Conservation (phyloP, 2,797 vertebrate species). For the Tachyglossus aculeatus region DNA sequence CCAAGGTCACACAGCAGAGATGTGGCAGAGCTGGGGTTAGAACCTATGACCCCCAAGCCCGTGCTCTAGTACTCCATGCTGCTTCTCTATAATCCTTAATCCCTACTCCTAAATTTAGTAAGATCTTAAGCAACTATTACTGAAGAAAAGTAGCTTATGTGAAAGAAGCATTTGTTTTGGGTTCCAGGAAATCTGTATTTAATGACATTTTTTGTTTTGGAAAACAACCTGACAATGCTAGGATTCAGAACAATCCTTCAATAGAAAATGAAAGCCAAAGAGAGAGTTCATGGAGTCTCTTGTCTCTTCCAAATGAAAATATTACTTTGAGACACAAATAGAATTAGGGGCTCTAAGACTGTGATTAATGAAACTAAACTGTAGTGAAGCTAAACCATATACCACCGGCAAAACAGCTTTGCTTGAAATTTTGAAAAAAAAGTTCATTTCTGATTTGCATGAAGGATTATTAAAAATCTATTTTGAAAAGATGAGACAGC, state of each 20-base stretch:
- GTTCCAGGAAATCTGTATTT: constrained; percentile 3
- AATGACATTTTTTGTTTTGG: constrained; percentile 7
- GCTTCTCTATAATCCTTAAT: too few relatives aligned
- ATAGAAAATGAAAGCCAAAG: constrained; percentile 12
- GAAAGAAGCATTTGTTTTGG: not conserved
- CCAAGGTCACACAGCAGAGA: too few relatives aligned
- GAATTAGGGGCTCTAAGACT: constrained; percentile 15
- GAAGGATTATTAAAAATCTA: constrained; percentile 61
- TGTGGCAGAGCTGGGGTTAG: too few relatives aligned
- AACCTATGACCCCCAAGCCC: too few relatives aligned
- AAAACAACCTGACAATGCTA: constrained; percentile 44
- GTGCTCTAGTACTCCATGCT: too few relatives aligned
- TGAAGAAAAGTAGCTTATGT: not conserved
- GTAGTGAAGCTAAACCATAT: constrained; percentile 39
- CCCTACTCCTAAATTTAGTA: not conserved
- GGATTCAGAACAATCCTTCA: constrained; percentile 29
- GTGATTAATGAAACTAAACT: constrained; percentile 40
- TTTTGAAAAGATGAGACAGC: constrained; percentile 53
- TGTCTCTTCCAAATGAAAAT: not conserved
- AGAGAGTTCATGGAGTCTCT: not conserved
- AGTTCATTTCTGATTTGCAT: constrained; percentile 59
- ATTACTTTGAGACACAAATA: constrained; percentile 38
- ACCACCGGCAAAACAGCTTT: constrained; percentile 68
- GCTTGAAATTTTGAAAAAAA: constrained; percentile 49
- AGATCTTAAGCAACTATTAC: not conserved